Evolutionary conservation across 2,888 invertebrate genomes (phyloP), one percentile per base, ranked within the genome.

Genomic region (Drosophila macrothrix): DNA sequence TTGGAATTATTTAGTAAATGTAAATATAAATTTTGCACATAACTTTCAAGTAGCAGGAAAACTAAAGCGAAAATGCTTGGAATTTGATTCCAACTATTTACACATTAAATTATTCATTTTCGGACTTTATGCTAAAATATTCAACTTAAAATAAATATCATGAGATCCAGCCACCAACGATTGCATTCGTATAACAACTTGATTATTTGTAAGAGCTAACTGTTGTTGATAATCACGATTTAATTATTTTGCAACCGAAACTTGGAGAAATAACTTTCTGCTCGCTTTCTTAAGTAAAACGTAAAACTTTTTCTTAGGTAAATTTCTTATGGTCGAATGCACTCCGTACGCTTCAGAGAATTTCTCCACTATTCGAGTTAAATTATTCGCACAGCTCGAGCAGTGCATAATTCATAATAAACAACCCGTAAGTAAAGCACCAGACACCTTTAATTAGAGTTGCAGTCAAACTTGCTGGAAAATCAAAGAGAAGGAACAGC

Each of bases 381-480:
- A 70, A 81, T 84, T 56, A 78, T 71, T 63, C 37, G 14, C 58
- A 10, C n/a, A 54, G 35, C 62, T 59, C 12, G 39, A 25, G 56
- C 16, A 54, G 46, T 4, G 64, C 49, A 73, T 60, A 67, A 67
- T 49, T 75, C 78, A 74, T 67, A 71, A 70, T 43, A 73, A 50
- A 56, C 52, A 73, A 56, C 55, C 53, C 61, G 55, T 67, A 52
- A 70, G 78, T 55, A 54, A 60, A 69, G 54, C 72, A 54, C 35
- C 63, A 73, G 83, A 79, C 79, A 85, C 74, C 77, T 90, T 88
- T 71, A 86, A 88, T 88, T 86, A 81, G 72, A 73, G 53, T 54
- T 74, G 76, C 59, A 68, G 65, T 52, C 46, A 53, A 69, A 76
- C 37, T 69, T 70, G 39, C 43, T 2, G 28, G 39, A 50, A 67